These are phyloP conservation scores for Phrynocephalus versicolor DNA, from an alignment of 2,113 vertebrate genomes.

Conservation along the genomic window DNA sequence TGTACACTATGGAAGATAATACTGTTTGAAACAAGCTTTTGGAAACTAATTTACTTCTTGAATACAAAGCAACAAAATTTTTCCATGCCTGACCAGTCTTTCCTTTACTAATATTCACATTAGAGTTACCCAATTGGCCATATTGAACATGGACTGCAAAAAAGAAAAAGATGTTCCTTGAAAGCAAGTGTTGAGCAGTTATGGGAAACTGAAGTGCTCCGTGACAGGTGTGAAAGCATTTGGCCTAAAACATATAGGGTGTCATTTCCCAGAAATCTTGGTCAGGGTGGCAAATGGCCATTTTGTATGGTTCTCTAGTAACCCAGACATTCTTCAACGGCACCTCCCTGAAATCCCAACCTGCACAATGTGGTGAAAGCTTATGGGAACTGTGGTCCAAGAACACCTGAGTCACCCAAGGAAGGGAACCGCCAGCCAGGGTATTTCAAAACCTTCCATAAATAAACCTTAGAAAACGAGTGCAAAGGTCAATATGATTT, in stretches of 20 bases:
- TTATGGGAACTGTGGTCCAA: too few relatives aligned
- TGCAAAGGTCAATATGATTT: neutral
- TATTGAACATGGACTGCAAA: neutral
- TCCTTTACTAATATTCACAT: neutral
- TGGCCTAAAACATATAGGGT: neutral
- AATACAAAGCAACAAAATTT: neutral
- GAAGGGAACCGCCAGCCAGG: too few relatives aligned
- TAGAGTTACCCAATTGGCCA: neutral
- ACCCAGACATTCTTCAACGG: too few relatives aligned
- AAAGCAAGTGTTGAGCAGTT: neutral
- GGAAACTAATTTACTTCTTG: conserved; percentile 14
- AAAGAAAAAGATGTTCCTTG: neutral
- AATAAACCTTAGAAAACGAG: neutral
- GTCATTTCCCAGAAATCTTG: neutral
- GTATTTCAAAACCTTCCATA: neutral
- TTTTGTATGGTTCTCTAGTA: too few relatives aligned
- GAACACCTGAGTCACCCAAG: too few relatives aligned
- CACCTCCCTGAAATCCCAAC: too few relatives aligned
- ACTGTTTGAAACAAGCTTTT: conserved; percentile 19
- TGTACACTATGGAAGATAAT: conserved; percentile 6
- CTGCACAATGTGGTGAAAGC: too few relatives aligned
- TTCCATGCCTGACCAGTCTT: neutral
- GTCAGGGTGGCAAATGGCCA: too few relatives aligned
- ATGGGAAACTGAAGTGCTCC: neutral
- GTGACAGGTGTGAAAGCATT: neutral